A percentile compares a stretch with the other conserved stretches of the same genome.
phyloP scores from a whole-genome alignment of 2,888 invertebrate species.

The Epinotia bilunana region DNA sequence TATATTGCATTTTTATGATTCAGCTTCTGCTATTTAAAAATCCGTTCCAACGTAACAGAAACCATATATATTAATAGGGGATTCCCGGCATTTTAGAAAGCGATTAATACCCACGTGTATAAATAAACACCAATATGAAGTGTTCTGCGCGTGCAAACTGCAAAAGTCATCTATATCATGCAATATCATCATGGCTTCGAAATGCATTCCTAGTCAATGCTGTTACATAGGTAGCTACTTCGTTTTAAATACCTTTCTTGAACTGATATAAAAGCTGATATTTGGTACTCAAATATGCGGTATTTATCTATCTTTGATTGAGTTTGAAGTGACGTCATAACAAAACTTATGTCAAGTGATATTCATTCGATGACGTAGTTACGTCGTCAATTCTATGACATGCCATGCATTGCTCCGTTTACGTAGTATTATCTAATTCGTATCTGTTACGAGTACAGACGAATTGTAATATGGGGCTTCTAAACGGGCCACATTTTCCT shows the following conservation, averaged over 20 bases:
- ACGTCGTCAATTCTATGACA: background rate
- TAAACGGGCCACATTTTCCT: too few species aligned
- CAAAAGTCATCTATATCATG: background rate
- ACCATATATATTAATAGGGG: slow-evolving; percentile 6
- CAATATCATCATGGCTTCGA: background rate
- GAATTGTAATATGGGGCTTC: too few species aligned
- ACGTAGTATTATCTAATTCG: background rate
- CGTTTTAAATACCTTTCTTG: background rate
- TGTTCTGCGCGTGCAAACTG: background rate
- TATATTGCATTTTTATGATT: background rate
- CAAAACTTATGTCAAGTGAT: background rate
- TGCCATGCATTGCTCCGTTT: slow-evolving; percentile 5
- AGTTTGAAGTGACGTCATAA: background rate
- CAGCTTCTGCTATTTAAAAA: background rate
- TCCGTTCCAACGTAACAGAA: background rate
- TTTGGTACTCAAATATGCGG: background rate
- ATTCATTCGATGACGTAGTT: background rate
- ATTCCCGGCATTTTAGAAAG: background rate
- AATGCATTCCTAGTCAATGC: background rate
- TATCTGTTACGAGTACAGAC: background rate
- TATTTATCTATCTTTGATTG: background rate
- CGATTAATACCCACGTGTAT: background rate
- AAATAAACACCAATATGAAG: background rate
- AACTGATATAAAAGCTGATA: background rate
- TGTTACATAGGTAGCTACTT: background rate